These are phyloP conservation scores for Glyptemys insculpta DNA, from an alignment of 2,797 vertebrate genomes.

Conservation along the genomic window DNA sequence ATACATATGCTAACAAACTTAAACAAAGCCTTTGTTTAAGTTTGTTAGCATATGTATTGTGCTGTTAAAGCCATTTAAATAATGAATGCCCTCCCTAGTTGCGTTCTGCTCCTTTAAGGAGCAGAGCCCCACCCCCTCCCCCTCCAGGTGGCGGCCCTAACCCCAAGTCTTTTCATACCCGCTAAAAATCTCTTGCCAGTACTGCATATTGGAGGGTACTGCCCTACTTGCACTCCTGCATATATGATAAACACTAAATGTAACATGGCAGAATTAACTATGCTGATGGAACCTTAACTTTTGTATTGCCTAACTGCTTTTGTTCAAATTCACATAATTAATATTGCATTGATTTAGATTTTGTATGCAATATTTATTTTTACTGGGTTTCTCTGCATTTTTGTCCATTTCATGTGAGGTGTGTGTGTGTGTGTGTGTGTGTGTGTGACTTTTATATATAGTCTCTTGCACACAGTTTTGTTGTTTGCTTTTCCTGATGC, in stretches of 20 bases:
- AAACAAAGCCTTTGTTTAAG: no score
- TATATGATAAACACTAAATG: neutral
- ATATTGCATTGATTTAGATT: conserved; percentile 10
- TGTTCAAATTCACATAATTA: conserved; percentile 6
- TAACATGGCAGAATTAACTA: neutral
- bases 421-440: neutral
- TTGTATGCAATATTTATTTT: neutral
- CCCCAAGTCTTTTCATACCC: no score
- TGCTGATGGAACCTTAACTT: neutral
- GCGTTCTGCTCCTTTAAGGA: no score
- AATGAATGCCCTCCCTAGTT: no score
- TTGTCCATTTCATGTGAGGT: neutral
- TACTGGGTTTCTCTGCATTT: neutral
- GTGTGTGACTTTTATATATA: neutral
- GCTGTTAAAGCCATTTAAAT: no score
- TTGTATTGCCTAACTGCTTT: neutral
- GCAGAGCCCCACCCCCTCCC: no score
- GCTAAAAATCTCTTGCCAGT: no score
- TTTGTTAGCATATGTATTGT: no score
- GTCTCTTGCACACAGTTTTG: neutral
- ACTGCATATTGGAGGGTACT: no score
- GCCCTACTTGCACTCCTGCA: no score
- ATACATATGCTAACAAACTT: no score
- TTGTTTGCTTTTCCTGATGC: neutral
- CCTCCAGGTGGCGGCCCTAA: no score